Percentiles rank a stretch among this genome's conserved stretches.
phyloP scores from a whole-genome alignment of 2,888 invertebrate species.

The Rhopalosiphum nymphaeae region DNA sequence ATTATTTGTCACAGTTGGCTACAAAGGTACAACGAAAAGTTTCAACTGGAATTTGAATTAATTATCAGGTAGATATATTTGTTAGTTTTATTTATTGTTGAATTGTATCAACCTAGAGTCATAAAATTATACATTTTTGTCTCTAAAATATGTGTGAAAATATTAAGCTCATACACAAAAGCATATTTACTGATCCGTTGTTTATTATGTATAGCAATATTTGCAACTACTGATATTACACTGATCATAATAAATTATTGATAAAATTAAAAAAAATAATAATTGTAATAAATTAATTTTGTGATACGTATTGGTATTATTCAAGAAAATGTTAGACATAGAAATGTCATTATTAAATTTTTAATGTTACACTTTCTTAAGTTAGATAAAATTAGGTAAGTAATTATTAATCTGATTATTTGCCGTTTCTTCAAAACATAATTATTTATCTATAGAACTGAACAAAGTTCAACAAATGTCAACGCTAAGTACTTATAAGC shows the following conservation, averaged over 20 bases:
- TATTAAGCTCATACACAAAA: not conserved
- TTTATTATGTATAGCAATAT: not conserved
- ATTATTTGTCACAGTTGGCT: conserved; percentile 6
- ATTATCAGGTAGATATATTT: not conserved
- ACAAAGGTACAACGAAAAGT: not conserved
- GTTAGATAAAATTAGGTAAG: not conserved
- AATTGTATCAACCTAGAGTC: not conserved
- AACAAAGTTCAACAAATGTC: conserved; percentile 9
- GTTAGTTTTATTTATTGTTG: not conserved
- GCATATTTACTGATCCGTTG: not conserved
- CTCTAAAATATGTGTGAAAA: not conserved
- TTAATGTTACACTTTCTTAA: no score
- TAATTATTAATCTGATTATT: not conserved
- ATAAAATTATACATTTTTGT: not conserved
- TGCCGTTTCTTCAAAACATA: not conserved
- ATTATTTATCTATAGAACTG: not conserved
- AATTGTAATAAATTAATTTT: not conserved
- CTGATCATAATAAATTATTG: not conserved
- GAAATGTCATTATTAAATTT: not conserved
- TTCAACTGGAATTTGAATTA: not conserved
- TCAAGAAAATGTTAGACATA: not conserved
- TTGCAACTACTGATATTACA: not conserved
- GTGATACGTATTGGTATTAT: not conserved
- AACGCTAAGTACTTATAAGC: not conserved
- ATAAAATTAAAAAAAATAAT: not conserved